Evolutionary conservation across 2,797 vertebrate genomes (phyloP).

Genomic region (Crotalus adamanteus): DNA sequence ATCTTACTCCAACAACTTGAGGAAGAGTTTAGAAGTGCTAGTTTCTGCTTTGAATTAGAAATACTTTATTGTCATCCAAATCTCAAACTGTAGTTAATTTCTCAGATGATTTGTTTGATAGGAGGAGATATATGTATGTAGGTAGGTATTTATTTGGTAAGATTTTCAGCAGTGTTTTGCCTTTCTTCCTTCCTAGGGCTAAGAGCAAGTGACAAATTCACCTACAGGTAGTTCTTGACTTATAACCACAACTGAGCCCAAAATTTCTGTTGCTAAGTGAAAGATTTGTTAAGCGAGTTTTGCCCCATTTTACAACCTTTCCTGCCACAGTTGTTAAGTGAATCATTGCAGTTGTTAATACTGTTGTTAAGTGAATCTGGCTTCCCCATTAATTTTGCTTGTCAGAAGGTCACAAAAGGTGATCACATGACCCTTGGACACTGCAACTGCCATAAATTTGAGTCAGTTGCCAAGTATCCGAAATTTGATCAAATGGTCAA

Average conservation of each 20-base stretch:
- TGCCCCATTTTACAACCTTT: not conserved
- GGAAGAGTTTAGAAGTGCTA: not conserved
- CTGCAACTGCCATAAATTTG: not conserved
- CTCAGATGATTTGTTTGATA: not conserved
- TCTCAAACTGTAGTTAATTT: not conserved
- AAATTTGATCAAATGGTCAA: not conserved
- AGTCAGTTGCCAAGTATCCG: not conserved
- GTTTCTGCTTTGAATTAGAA: not conserved
- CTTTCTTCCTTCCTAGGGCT: not conserved
- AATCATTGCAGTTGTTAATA: not conserved
- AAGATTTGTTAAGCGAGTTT: not conserved
- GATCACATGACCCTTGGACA: not conserved
- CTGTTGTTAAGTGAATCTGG: not conserved
- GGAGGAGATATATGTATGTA: not conserved
- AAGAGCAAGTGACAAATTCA: not conserved
- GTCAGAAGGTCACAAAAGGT: not conserved
- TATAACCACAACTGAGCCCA: not conserved
- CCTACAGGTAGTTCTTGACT: not conserved
- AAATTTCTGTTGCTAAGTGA: not conserved
- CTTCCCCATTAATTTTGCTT: not conserved
- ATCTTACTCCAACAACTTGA: not conserved
- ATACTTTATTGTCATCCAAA: not conserved
- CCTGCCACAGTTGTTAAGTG: not conserved
- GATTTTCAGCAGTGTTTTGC: not conserved
- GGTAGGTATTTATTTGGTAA: too few species aligned